These are phyloP conservation scores for Tortricodes alternella DNA, from an alignment of 2,888 invertebrate species.

Conservation along the genomic window DNA sequence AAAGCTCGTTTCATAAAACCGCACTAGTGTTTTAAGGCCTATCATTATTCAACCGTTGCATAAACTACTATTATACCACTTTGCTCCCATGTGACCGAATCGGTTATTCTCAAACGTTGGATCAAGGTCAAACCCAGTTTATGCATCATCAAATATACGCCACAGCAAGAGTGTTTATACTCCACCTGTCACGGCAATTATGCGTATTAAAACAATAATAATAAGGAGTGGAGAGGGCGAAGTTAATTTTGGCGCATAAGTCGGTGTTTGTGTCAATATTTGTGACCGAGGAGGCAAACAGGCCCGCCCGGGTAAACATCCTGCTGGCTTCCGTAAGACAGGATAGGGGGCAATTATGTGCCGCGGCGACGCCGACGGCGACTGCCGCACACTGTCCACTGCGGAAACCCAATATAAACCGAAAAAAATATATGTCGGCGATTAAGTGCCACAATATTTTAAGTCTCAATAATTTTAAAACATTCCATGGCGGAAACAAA, in stretches of 20 bases:
- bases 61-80: too few species aligned
- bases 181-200: neutral
- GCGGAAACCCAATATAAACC: constrained; percentile 8
- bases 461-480: too few species aligned
- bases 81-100: too few species aligned
- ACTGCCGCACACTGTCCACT: neutral
- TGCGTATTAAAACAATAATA: constrained; percentile 11
- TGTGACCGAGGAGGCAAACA: constrained; percentile 50
- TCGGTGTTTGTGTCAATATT: constrained; percentile 66
- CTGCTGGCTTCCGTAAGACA: constrained; percentile 42
- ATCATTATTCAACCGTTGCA: too few species aligned
- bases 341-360: constrained; percentile 54
- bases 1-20: too few species aligned
- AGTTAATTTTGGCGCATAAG: constrained; percentile 53
- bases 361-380: constrained; percentile 1
- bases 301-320: constrained; percentile 53
- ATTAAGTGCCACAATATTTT: neutral
- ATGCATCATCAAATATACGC: too few species aligned
- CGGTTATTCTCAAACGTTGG: too few species aligned
- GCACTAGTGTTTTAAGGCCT: too few species aligned
- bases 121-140: too few species aligned
- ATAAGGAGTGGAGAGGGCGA: constrained; percentile 36
- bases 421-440: neutral
- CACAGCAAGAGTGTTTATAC: too few species aligned
- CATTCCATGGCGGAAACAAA: neutral